Evolutionary conservation across 2,888 invertebrate species (phyloP).

Genomic region (Drosophila setosimentum): DNA sequence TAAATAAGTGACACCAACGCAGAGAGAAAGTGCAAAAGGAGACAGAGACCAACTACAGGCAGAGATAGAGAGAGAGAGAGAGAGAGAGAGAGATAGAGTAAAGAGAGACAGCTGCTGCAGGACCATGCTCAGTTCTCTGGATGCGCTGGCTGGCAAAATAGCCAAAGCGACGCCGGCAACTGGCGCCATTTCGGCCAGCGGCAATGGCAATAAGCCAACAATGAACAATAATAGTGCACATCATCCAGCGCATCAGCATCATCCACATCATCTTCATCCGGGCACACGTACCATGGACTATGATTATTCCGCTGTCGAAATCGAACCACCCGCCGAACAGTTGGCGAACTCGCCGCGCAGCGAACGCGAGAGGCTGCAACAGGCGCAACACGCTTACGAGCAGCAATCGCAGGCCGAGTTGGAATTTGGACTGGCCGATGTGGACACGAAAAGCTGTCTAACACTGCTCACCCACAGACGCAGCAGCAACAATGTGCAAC

Average conservation of each 20-base stretch:
- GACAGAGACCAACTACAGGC: neutral
- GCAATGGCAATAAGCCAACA: slow-evolving; percentile 71
- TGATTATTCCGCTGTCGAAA: slow-evolving; percentile 73
- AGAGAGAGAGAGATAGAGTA: neutral
- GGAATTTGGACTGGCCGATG: slow-evolving; percentile 76
- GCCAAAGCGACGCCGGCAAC: slow-evolving; percentile 89
- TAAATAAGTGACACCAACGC: neutral
- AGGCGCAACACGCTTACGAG: slow-evolving; percentile 73
- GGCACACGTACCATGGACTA: slow-evolving; percentile 74
- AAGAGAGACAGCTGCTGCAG: no score
- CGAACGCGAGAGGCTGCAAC: slow-evolving; percentile 64
- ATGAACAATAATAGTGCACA: slow-evolving; percentile 46
- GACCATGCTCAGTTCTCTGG: slow-evolving; percentile 93
- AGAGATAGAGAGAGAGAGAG: neutral
- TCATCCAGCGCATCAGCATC: slow-evolving; percentile 64
- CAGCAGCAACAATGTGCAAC: slow-evolving; percentile 48
- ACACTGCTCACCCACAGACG: slow-evolving; percentile 57
- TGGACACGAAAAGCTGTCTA: slow-evolving; percentile 63
- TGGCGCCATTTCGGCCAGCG: slow-evolving; percentile 77
- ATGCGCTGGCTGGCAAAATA: slow-evolving; percentile 95
- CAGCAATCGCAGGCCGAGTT: slow-evolving; percentile 72
- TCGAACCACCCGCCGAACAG: slow-evolving; percentile 69
- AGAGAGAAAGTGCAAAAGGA: neutral
- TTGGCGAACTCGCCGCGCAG: slow-evolving; percentile 72
- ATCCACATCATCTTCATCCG: slow-evolving; percentile 48